Evolutionary conservation across 2,113 vertebrate genomes (phyloP).

Genomic region (Leucopsar rothschildi): DNA sequence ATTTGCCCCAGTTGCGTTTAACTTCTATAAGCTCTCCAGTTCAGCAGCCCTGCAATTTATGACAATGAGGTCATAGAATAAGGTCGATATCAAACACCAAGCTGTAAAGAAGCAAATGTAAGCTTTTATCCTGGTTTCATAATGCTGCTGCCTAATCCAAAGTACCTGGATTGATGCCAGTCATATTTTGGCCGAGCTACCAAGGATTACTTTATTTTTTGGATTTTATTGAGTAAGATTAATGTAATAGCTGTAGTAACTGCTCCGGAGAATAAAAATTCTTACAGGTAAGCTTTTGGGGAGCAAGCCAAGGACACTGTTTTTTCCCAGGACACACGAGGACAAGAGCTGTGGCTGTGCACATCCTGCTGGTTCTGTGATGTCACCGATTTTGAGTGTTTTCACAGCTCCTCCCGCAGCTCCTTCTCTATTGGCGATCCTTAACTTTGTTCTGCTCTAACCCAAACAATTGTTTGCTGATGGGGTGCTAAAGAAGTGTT

Average conservation of each 20-base stretch:
- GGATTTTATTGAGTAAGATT: neutral
- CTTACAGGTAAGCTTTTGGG: neutral
- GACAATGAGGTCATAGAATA: neutral
- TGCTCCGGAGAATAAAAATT: neutral
- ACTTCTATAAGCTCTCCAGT: neutral
- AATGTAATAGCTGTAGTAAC: neutral
- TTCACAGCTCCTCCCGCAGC: neutral
- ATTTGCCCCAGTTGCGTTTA: neutral
- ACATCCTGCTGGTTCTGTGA: neutral
- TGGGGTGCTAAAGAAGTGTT: neutral
- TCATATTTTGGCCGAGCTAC: neutral
- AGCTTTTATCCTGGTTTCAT: slow-evolving; percentile 16
- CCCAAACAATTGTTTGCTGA: neutral
- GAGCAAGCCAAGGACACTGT: neutral
- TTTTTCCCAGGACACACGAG: neutral
- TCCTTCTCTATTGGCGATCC: neutral
- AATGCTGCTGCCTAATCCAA: neutral
- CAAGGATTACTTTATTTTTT: neutral
- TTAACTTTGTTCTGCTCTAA: neutral
- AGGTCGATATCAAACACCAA: neutral
- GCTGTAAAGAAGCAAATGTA: neutral
- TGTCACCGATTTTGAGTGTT: neutral
- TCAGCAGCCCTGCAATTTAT: neutral
- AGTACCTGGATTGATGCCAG: neutral
- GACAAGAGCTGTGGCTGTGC: neutral